Percentiles rank a stretch among this genome's conserved stretches.
phyloP scores from a whole-genome alignment of 2,888 invertebrate genomes.

The Eucriotettix oculatus region DNA sequence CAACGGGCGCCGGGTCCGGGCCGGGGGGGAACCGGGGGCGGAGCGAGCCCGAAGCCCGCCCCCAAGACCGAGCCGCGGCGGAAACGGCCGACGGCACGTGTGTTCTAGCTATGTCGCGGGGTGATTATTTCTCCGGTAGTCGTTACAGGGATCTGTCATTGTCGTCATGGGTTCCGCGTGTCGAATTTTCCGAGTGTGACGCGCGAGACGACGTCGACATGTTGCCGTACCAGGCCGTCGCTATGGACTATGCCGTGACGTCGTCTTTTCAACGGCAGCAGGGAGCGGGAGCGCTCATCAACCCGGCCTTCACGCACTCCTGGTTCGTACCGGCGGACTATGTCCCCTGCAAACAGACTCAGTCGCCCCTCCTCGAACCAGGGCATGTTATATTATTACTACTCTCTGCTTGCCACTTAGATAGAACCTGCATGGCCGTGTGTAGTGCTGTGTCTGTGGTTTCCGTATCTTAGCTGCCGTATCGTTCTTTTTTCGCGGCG shows the following conservation, averaged over 20 bases:
- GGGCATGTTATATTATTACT: conserved; percentile 47
- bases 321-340: conserved; percentile 77
- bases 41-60: conserved; percentile 9
- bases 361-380: conserved; percentile 70
- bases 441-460: too few species aligned
- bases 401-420: not conserved
- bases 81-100: not conserved
- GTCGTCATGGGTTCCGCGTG: not conserved
- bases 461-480: too few species aligned
- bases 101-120: not conserved
- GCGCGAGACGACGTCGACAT: conserved; percentile 14
- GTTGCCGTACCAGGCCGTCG: conserved; percentile 35
- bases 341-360: conserved; percentile 68
- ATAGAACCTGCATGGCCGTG: too few species aligned
- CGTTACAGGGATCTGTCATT: not conserved
- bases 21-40: conserved; percentile 1
- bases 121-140: not conserved
- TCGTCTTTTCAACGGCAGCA: conserved; percentile 31
- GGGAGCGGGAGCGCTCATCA: conserved; percentile 26
- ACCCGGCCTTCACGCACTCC: conserved; percentile 75
- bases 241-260: conserved; percentile 46
- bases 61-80: conserved; percentile 5
- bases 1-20: conserved; percentile 3
- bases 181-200: not conserved
- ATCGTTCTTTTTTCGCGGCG: too few species aligned